These are phyloP conservation scores for Chascanopsetta lugubris DNA, from an alignment of 2,113 vertebrate species.

Conservation along the genomic window DNA sequence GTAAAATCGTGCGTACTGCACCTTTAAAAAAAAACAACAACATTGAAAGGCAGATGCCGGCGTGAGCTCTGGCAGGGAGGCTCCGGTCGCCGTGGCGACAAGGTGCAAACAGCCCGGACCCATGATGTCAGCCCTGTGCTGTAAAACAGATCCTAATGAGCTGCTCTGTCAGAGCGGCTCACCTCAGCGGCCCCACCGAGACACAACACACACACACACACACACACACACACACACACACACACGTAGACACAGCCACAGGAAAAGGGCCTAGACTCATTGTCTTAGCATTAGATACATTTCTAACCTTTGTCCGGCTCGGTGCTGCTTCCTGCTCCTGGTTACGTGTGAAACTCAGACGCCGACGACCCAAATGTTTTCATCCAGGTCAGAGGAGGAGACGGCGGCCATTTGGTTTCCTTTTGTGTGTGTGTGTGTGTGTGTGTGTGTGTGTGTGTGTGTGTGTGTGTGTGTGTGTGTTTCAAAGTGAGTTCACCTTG, in stretches of 20 bases:
- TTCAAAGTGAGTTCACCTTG: conserved; percentile 74
- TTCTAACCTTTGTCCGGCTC: conserved; percentile 77
- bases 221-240: conserved; percentile 45
- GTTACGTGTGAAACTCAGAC: conserved; percentile 58
- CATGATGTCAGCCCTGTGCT: conserved; percentile 20
- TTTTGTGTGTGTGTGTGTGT: conserved; percentile 60
- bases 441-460: conserved; percentile 57
- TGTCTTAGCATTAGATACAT: conserved; percentile 75
- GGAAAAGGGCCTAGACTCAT: conserved; percentile 74
- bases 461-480: conserved; percentile 58
- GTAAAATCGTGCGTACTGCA: no score
- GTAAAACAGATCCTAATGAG: conserved; percentile 53
- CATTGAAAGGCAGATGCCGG: background rate
- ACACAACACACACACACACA: conserved; percentile 68
- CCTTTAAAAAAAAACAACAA: conserved; percentile 6
- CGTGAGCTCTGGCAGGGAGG: conserved; percentile 1
- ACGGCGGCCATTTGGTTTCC: conserved; percentile 55
- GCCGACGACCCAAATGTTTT: conserved; percentile 42
- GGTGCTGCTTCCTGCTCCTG: conserved; percentile 57
- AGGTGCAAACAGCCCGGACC: conserved; percentile 17
- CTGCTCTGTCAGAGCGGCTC: conserved; percentile 30
- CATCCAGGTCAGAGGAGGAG: conserved; percentile 33
- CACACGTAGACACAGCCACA: conserved; percentile 63
- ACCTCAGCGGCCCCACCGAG: conserved; percentile 36
- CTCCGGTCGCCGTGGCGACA: conserved; percentile 24